These are phyloP conservation scores for Rugalucina vietnamica DNA, from an alignment of 2,888 invertebrate genomes.

Conservation along the genomic window DNA sequence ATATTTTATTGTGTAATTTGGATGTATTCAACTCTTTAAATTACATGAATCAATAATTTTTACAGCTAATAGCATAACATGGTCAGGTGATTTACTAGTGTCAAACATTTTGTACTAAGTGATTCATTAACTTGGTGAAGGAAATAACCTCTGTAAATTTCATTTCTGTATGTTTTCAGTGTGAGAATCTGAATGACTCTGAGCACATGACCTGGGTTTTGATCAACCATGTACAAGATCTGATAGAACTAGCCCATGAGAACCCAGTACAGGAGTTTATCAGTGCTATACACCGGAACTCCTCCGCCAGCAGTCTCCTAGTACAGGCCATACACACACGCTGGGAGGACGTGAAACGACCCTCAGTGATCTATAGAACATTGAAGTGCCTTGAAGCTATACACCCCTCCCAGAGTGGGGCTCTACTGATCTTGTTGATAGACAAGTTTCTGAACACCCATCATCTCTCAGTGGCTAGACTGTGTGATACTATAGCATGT, in stretches of 20 bases:
- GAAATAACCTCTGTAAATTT: no score
- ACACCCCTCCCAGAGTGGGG: constrained; percentile 89
- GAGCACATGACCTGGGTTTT: constrained; percentile 91
- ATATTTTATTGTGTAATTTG: no score
- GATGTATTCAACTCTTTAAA: no score
- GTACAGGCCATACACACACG: constrained; percentile 89
- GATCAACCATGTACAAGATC: constrained; percentile 89
- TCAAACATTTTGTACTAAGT: no score
- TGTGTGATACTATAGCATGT: constrained; percentile 90
- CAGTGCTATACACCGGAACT: constrained; percentile 87
- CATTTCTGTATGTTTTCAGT: constrained; percentile 77
- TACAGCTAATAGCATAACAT: no score
- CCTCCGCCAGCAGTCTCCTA: constrained; percentile 89
- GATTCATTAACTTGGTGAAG: no score
- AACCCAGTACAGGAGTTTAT: constrained; percentile 88
- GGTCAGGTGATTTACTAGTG: no score
- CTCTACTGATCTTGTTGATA: constrained; percentile 87
- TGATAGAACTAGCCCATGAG: constrained; percentile 88
- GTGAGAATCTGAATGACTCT: constrained; percentile 88
- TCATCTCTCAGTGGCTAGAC: constrained; percentile 88
- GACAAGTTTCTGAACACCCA: constrained; percentile 88
- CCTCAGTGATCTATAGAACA: constrained; percentile 89
- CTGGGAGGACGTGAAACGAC: constrained; percentile 86
- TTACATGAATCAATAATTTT: no score
- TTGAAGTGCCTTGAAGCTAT: constrained; percentile 88